A percentile compares a stretch with the other conserved stretches of the same genome.
Conservation (phyloP, 2,888 invertebrate species). For the Strigamia transsilvanica region DNA sequence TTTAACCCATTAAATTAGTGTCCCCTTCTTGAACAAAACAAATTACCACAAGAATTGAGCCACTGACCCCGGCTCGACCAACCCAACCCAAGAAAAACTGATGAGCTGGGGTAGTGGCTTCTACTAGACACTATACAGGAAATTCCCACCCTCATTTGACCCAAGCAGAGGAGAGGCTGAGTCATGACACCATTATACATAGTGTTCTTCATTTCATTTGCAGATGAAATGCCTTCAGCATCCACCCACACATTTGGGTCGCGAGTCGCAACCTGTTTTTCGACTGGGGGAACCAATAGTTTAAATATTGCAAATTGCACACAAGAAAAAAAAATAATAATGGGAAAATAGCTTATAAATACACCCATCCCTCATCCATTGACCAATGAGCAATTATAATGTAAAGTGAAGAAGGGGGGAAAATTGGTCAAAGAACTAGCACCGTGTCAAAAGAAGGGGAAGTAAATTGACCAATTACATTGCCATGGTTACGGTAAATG, state of each 20-base stretch:
- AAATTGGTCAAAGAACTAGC: constrained; percentile 1
- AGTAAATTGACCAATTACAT: constrained; percentile 40
- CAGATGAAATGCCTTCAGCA: constrained; percentile 51
- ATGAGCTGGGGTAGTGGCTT: constrained; percentile 43
- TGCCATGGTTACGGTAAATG: constrained; percentile 40
- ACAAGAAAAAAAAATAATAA: not conserved
- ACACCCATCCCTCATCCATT: not conserved
- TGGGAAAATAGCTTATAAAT: not conserved
- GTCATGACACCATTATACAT: constrained; percentile 49
- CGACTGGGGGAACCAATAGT: not conserved
- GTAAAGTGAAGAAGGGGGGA: constrained; percentile 12
- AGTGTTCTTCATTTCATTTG: constrained; percentile 51
- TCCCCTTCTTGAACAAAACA: constrained; percentile 4
- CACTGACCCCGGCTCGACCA: constrained; percentile 17
- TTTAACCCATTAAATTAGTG: constrained; percentile 12
- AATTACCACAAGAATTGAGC: constrained; percentile 36
- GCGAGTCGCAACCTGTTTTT: constrained; percentile 33
- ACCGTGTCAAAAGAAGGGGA: constrained; percentile 40
- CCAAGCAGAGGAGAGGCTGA: constrained; percentile 45
- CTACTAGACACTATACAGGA: constrained; percentile 50
- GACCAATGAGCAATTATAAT: constrained; percentile 20
- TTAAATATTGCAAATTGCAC: not conserved
- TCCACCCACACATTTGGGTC: constrained; percentile 45
- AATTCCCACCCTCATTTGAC: constrained; percentile 51
- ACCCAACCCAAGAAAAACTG: constrained; percentile 39